A percentile compares a stretch with the other conserved stretches of the same genome.
Conservation (phyloP, 2,797 vertebrate species). For the Halcyon badia region DNA sequence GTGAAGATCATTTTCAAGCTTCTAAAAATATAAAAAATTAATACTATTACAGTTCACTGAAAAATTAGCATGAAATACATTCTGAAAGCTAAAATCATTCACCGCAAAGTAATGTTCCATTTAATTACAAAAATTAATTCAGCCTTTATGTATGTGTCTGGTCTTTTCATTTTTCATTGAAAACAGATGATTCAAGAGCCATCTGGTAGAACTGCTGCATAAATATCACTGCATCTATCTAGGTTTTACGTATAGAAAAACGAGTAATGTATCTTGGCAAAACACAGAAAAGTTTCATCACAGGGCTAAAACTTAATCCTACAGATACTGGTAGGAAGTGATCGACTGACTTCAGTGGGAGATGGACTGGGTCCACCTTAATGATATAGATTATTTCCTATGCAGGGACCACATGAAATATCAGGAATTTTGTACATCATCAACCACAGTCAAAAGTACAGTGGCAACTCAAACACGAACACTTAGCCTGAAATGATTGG, state of each 20-base stretch:
- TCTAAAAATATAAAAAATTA: constrained; percentile 71
- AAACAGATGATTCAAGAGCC: constrained; percentile 72
- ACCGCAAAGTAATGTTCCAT: constrained; percentile 76
- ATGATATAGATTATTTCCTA: not conserved
- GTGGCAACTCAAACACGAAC: not conserved
- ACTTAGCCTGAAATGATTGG: not conserved
- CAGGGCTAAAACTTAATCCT: not conserved
- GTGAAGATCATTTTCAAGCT: constrained; percentile 67
- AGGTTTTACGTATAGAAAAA: constrained; percentile 29
- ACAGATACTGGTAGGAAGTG: not conserved
- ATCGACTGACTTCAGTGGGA: not conserved
- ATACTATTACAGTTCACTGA: constrained; percentile 79
- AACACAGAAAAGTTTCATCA: not conserved
- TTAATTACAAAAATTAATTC: constrained; percentile 85
- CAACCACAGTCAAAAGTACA: not conserved
- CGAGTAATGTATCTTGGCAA: not conserved
- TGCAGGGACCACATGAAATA: not conserved
- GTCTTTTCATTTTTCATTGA: constrained; percentile 79
- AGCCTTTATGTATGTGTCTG: constrained; percentile 67
- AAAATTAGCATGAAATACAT: constrained; percentile 79
- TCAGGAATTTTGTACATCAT: not conserved
- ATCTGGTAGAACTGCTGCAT: constrained; percentile 73
- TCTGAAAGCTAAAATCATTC: constrained; percentile 81
- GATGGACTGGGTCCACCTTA: not conserved
- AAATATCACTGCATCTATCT: constrained; percentile 60